Evolutionary conservation across 2,888 invertebrate genomes (phyloP).

Genomic region (Hipparchia semele): DNA sequence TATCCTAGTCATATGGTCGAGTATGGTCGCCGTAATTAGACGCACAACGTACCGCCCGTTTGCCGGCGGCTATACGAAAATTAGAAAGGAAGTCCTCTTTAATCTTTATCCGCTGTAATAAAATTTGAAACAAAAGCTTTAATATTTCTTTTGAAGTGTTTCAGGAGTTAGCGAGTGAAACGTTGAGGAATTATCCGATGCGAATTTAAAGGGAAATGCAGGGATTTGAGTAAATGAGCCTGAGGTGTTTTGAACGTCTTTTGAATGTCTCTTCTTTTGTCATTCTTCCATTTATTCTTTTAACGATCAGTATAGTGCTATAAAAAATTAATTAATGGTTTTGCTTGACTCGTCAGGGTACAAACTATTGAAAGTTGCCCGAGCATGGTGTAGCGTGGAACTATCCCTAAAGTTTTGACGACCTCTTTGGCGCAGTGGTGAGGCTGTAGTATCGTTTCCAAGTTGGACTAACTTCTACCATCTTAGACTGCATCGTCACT

Average conservation of each 20-base stretch:
- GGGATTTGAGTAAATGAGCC: slow-evolving; percentile 8
- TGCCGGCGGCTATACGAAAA: slow-evolving; percentile 33
- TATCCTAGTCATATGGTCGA: not conserved
- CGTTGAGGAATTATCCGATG: slow-evolving; percentile 11
- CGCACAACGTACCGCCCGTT: slow-evolving; percentile 8
- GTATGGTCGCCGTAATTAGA: slow-evolving; percentile 11
- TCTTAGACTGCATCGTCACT: too few species aligned
- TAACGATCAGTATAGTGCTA: not conserved
- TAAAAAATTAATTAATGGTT: too few species aligned
- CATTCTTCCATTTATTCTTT: not conserved
- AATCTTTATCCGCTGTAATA: slow-evolving; percentile 30
- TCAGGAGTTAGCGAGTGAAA: slow-evolving; percentile 24
- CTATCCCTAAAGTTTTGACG: too few species aligned
- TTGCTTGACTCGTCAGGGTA: too few species aligned
- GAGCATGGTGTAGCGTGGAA: too few species aligned
- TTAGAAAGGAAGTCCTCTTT: slow-evolving; percentile 33
- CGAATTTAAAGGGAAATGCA: slow-evolving; percentile 8
- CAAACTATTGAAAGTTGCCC: too few species aligned
- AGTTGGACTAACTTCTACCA: too few species aligned
- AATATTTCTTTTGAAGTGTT: slow-evolving; percentile 35
- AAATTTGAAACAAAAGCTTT: slow-evolving; percentile 38
- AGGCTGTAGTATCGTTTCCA: too few species aligned
- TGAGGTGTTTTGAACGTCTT: not conserved
- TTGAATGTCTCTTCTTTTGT: not conserved
- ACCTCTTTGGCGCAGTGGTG: too few species aligned